Evolutionary conservation across 2,888 invertebrate species (phyloP), one percentile per base, ranked within the genome.

Genomic region (Microplitis manilae): DNA sequence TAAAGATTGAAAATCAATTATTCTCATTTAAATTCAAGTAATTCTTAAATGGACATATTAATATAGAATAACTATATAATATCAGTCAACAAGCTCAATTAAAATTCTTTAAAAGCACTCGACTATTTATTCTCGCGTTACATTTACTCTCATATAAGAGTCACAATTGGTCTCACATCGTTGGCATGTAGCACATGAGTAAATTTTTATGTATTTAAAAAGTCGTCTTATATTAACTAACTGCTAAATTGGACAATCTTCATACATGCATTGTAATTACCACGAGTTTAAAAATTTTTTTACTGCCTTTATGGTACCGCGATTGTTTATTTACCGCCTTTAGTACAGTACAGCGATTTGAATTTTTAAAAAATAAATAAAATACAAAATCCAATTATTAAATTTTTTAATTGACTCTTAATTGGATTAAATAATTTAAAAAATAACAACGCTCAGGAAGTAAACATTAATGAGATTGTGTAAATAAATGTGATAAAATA

Each of bases 111-210:
- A 30, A 50, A 60, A 13, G 50, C 13, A 59, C 20, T 30, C 62
- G n/a, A 15, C n/a, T 62, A 62, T 62, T 17, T 50, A 50, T 50
- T 62, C 62, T 62, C 62, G 20, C 20, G 20, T 62, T 62, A 13
- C 8, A 50, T 41, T 20, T 20, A 50, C 15, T 50, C 39, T 15
- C 50, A 38, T 9, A 30, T 9, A 30, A 38, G 38, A 62, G 72
- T 73, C 75, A 75, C 73, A 72, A 75, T 69, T 70, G 67, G 80
- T 83, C 80, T 81, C 83, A 80, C 80, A 61, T 81, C 73, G 79
- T 77, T 80, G 83, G 82, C 82, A 83, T 80, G 81, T 83, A 80
- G 83, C 81, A 81, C 83, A 82, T 40, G 15, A 71, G 71, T 30
- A 50, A 65, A 65, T 73, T 73, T 17, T 65, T 62, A 62, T 17